Conservation (phyloP, 2,113 vertebrate species). For the Dasyprocta punctata region DNA sequence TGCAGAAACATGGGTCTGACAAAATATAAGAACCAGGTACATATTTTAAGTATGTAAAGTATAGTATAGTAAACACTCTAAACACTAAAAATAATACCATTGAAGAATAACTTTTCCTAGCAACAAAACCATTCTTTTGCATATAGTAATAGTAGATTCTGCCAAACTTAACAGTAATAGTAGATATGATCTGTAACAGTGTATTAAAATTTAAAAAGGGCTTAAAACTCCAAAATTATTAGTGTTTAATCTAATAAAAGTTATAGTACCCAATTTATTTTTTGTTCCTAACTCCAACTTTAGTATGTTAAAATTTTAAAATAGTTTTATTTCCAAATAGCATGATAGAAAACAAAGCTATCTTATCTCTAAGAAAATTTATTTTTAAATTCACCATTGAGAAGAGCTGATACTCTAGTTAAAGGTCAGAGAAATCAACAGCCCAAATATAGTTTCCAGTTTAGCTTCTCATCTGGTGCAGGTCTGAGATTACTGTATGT, state of each 20-base stretch:
- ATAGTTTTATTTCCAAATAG: not conserved
- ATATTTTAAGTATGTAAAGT: conserved; percentile 47
- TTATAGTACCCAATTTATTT: not conserved
- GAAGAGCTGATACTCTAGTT: not conserved
- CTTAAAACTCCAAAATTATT: not conserved
- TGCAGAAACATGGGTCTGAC: conserved; percentile 80
- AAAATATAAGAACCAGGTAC: conserved; percentile 62
- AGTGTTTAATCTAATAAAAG: conserved; percentile 44
- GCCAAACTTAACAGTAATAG: not conserved
- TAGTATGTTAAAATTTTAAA: conserved; percentile 30
- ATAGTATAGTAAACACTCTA: not conserved
- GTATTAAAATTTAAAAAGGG: conserved; percentile 21
- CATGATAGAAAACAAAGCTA: not conserved
- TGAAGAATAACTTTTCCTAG: not conserved
- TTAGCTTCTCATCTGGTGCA: not conserved
- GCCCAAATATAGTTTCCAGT: not conserved
- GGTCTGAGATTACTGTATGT: not conserved
- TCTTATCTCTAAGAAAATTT: not conserved
- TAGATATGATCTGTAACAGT: not conserved
- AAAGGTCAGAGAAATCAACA: conserved; percentile 13
- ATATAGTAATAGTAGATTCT: not conserved
- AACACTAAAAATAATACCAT: not conserved
- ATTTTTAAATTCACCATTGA: conserved; percentile 2
- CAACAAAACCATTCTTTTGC: conserved; percentile 34
- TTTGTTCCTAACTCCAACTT: conserved; percentile 31